Base-by-base conservation (phyloP, 2,113 vertebrate species). In the Rhizomys pruinosus region DNA sequence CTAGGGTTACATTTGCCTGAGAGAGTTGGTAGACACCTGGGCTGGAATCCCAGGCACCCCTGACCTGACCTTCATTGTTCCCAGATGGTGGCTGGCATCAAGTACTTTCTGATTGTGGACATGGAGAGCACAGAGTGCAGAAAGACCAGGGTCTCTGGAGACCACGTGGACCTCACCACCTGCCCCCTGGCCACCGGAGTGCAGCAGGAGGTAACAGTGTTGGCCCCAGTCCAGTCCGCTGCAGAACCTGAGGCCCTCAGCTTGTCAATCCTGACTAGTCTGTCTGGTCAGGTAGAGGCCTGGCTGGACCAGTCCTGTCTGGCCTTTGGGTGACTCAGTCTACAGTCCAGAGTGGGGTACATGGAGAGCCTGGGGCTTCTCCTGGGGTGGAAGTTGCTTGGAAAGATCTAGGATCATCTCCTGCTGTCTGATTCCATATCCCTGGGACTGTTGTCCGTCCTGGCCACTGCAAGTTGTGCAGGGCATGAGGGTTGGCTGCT, bases 1-100 rank as follows among this genome's bases (percentile, higher is more conserved):
- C 8, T 6, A 61, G 44, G 39, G 34, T 77, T 25, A 71, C 57
- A 22, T 3, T 27, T 37, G 27, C 32, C n/a, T 19, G 39, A 20
- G 22, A 3, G 17, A 52, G 8, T 55, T 10, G n/a, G 68, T 42
- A n/a, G 39, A 23, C 19, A 44, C 52, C 19, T 12, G 25, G 59
- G 57, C 10, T 13, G 3, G 25, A 34, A 5, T 55, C 27, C 32
- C 59, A 8, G 1, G 37, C 39, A 44, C 17, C 23, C 3, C 72
- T 91, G 17, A 93, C 87, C 39, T 25, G 59, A 20, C 47, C n/a
- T 32, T 27, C 52, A 42, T 63, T 1, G 7, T 66, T 55, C 57
- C 19, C 68, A 99, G 99, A 88, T 99, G 94, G 98, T 98, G 37
- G 98, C 98, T 22, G 98, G 99, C 4, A 57, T 99, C 68, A 98